Evolutionary conservation across 2,797 vertebrate species (phyloP), one percentile per base, ranked within the genome.

Genomic region (Manis crassicaudata): DNA sequence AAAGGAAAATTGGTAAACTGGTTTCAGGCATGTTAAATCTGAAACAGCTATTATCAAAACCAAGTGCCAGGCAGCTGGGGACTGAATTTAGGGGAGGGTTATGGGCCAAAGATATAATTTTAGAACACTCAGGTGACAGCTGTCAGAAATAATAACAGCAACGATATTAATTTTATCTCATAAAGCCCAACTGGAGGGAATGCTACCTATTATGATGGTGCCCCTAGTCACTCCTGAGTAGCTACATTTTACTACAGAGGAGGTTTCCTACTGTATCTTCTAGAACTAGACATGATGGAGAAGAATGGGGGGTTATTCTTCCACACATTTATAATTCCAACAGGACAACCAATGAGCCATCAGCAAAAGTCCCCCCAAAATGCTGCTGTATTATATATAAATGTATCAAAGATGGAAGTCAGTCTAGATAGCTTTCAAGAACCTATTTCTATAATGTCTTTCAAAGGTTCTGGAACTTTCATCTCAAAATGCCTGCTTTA

Each of bases 231-330:
- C 90, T 95, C 81, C 77, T 83, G 63, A 94, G 54, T 70, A 92
- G 68, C 96, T 97, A 97, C 97, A 97, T 96, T 89, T 96, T 96
- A 94, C 93, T 95, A 62, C 17, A 56, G 37, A 77, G 90, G 67
- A 81, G 20, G 46, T 67, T 85, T 88, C 88, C 29, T 54, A 72
- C 92, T 1, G 0, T 17, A 65, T 92, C 94, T 96, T 97, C 84
- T 97, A 94, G 97, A 97, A 96, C 83, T 35, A 94, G n/a, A 82
- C 11, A 56, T 46, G 82, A 95, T 16, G 46, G 60, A 92, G 80
- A 97, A 97, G 91, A 97, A 97, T 94, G 86, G 52, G 50, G 73
- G 94, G 97, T 84, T 97, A 65, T 96, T 94, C 91, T 88, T 63
- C 76, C 79, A 96, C 90, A 94, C 2, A 52, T 29, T 82, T 87